A percentile compares a stretch with the other conserved stretches of the same genome.
phyloP scores from a whole-genome alignment of 1,140 invertebrate species.

The Portunus trituberculatus region DNA sequence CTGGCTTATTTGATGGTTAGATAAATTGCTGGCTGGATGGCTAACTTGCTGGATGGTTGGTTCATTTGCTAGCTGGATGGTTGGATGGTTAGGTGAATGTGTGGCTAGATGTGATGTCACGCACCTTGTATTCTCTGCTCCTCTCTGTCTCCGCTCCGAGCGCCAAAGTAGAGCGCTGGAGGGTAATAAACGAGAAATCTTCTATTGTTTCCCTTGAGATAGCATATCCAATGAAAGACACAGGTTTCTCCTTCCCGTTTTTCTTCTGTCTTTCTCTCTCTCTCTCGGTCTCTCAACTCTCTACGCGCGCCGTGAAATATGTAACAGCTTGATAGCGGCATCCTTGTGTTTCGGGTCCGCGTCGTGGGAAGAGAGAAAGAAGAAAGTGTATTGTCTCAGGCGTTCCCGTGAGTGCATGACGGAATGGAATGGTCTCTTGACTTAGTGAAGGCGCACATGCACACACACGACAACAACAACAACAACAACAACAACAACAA shows the following conservation, averaged over 20 bases:
- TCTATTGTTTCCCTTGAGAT: not conserved
- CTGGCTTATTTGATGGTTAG: not conserved
- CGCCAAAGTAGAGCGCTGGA: not conserved
- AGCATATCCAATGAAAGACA: not conserved
- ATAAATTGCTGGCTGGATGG: not conserved
- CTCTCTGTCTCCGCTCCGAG: not conserved
- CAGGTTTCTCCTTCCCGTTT: not conserved
- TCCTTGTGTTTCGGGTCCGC: not conserved
- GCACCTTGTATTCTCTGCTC: not conserved
- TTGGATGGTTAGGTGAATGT: not conserved
- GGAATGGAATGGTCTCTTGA: not conserved
- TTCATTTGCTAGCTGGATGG: not conserved
- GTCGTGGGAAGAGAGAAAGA: not conserved
- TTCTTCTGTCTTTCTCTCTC: not conserved
- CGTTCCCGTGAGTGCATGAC: not conserved
- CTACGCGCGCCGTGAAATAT: not conserved
- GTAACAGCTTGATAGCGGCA: not conserved
- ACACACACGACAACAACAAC: no score
- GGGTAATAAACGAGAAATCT: not conserved
- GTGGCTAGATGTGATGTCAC: not conserved
- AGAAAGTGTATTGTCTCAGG: not conserved
- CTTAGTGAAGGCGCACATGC: no score
- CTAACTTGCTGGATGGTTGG: not conserved
- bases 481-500: no score
- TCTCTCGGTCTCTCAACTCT: not conserved